phyloP scores from a whole-genome alignment of 2,797 vertebrate genomes.

The Macropus fuliginosus region DNA sequence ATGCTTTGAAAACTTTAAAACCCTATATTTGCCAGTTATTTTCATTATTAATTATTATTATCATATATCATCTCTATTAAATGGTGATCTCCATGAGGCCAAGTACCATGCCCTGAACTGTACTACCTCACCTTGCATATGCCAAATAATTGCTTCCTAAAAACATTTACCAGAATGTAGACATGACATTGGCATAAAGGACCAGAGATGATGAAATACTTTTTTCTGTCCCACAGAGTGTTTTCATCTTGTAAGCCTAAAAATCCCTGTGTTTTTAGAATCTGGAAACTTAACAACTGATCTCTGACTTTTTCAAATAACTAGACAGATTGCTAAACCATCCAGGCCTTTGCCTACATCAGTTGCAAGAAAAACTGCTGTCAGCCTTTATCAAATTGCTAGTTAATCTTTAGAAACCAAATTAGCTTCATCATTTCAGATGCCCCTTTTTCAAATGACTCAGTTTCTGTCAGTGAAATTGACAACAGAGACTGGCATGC shows the following conservation, averaged over 20 bases:
- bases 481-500: conserved; percentile 46
- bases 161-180: neutral
- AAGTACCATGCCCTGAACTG: neutral
- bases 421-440: conserved; percentile 66
- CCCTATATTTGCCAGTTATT: neutral
- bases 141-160: neutral
- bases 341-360: conserved; percentile 63
- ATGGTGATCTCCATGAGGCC: neutral
- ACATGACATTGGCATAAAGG: neutral
- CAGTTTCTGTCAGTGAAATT: conserved; percentile 70
- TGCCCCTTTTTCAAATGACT: conserved; percentile 59
- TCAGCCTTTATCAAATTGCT: conserved; percentile 66
- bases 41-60: neutral
- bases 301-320: conserved; percentile 56
- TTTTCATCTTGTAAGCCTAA: neutral
- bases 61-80: neutral
- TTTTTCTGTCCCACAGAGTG: neutral
- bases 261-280: conserved; percentile 16
- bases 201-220: conserved; percentile 19
- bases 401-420: conserved; percentile 74
- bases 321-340: conserved; percentile 54
- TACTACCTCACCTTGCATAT: neutral
- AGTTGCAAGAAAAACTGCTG: conserved; percentile 64
- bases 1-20: neutral
- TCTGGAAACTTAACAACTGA: conserved; percentile 43